phyloP scores from a whole-genome alignment of 2,113 vertebrate species.

The Notechis scutatus region DNA sequence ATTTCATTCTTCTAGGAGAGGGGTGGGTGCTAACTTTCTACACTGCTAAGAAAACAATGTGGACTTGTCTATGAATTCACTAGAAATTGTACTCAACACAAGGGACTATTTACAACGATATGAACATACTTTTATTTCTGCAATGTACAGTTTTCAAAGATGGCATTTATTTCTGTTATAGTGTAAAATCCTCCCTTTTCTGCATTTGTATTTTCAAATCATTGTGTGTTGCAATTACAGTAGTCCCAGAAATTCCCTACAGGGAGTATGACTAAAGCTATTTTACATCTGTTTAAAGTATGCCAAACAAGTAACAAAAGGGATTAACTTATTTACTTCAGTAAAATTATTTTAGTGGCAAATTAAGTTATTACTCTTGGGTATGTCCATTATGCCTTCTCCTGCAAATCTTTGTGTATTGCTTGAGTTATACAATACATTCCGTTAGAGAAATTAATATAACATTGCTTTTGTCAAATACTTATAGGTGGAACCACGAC shows the following conservation, averaged over 20 bases:
- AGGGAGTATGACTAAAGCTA: not conserved
- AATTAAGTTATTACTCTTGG: not conserved
- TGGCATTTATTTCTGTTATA: conserved; percentile 5
- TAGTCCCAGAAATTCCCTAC: not conserved
- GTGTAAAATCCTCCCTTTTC: not conserved
- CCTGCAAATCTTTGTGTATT: not conserved
- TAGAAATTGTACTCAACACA: not conserved
- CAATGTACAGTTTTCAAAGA: conserved; percentile 19
- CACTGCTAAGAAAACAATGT: not conserved
- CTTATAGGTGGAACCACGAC: not conserved
- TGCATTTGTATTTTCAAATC: conserved; percentile 23
- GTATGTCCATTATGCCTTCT: not conserved
- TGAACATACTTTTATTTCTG: conserved; percentile 15
- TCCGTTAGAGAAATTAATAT: not conserved
- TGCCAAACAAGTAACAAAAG: not conserved
- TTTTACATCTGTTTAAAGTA: conserved; percentile 14
- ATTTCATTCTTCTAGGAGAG: too few species aligned
- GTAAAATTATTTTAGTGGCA: not conserved
- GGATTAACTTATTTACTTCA: not conserved
- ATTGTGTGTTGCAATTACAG: conserved; percentile 1
- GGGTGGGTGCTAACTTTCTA: too few species aligned
- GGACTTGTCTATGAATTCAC: not conserved
- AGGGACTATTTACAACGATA: not conserved
- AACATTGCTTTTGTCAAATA: not conserved
- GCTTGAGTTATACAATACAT: not conserved